These are phyloP conservation scores for Drosophila littoralis DNA, from an alignment of 1,140 invertebrate species.

Conservation along the genomic window DNA sequence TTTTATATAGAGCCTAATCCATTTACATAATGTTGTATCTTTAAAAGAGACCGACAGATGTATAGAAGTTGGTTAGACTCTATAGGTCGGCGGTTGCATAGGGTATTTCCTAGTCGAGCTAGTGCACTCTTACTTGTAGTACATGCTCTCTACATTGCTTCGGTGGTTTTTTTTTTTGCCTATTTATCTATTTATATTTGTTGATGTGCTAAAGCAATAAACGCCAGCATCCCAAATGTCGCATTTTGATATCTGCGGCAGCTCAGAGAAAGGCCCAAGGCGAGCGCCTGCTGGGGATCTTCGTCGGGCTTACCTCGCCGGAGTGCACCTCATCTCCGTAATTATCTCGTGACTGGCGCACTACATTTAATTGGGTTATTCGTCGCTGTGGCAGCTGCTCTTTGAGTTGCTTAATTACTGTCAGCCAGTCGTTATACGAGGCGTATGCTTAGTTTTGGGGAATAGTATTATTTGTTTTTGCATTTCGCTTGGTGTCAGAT, in stretches of 20 bases:
- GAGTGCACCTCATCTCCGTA: conserved; percentile 32
- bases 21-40: too few relatives aligned
- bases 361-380: conserved; percentile 23
- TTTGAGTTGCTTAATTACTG: conserved; percentile 28
- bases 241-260: conserved; percentile 34
- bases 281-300: too few relatives aligned
- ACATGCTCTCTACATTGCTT: background rate
- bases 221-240: conserved; percentile 38
- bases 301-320: background rate
- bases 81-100: too few relatives aligned
- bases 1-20: too few relatives aligned
- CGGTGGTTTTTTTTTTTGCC: background rate
- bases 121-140: too few relatives aligned
- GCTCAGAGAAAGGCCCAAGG: background rate
- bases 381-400: background rate
- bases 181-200: conserved; percentile 3
- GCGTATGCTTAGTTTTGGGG: conserved; percentile 62
- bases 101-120: too few relatives aligned
- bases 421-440: conserved; percentile 36
- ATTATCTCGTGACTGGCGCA: conserved; percentile 19
- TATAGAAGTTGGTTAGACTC: too few relatives aligned
- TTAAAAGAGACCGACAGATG: too few relatives aligned
- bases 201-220: conserved; percentile 17
- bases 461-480: conserved; percentile 19
- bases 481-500: conserved; percentile 51